Percentiles rank a stretch among this genome's conserved stretches.
These are phyloP conservation scores for Cacoxenus indagator DNA, from an alignment of 2,888 invertebrate species.

Conservation along the genomic window DNA sequence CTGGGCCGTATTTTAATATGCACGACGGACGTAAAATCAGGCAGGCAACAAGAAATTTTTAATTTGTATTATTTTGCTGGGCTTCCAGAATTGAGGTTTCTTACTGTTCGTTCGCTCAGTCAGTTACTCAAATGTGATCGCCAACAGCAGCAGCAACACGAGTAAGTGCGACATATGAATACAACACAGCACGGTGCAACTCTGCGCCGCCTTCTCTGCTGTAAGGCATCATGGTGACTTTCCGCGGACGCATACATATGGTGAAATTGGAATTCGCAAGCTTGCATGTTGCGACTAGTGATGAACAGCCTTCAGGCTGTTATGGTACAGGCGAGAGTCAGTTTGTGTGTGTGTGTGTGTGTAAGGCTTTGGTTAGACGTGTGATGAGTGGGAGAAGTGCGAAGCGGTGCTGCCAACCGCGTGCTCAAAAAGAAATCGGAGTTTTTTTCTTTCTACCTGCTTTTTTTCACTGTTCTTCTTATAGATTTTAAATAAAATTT, in stretches of 20 bases:
- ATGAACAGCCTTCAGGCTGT: conserved; percentile 1
- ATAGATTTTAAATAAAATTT: conserved; percentile 44
- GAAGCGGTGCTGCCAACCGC: too few species aligned
- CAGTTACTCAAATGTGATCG: not conserved
- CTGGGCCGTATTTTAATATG: conserved; percentile 6
- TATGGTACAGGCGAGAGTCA: too few species aligned
- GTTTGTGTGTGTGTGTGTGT: too few species aligned
- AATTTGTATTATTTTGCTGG: conserved; percentile 16
- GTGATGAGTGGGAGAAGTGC: too few species aligned
- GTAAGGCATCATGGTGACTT: not conserved
- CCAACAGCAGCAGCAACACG: not conserved
- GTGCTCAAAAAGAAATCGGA: not conserved
- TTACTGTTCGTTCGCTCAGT: not conserved
- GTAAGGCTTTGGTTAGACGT: too few species aligned
- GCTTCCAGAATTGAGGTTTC: conserved; percentile 16
- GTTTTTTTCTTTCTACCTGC: conserved; percentile 49
- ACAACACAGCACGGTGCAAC: too few species aligned
- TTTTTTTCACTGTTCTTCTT: too few species aligned
- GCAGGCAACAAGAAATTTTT: conserved; percentile 1
- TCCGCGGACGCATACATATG: not conserved
- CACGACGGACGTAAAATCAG: not conserved
- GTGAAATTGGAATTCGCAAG: conserved; percentile 7
- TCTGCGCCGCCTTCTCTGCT: conserved; percentile 1
- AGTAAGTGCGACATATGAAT: not conserved
- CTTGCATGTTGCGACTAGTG: too few species aligned